Conservation (phyloP, 2,797 vertebrate genomes). For the Pristis pectinata region DNA sequence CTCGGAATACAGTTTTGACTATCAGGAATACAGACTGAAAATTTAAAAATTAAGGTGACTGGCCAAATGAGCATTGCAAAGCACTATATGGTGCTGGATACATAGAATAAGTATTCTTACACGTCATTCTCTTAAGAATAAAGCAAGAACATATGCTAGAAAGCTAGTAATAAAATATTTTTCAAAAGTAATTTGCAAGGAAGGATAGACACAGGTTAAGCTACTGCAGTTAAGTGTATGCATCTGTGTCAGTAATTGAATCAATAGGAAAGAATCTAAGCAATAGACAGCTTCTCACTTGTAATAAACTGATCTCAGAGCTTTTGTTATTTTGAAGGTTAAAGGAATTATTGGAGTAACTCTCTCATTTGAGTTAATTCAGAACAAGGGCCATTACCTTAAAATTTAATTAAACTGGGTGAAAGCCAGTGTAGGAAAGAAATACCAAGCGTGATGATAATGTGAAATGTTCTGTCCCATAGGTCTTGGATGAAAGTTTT, state of each 20-base stretch:
- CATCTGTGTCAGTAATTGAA: not conserved
- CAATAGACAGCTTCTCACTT: not conserved
- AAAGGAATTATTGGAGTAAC: not conserved
- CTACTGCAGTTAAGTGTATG: not conserved
- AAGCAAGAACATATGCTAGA: not conserved
- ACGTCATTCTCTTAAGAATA: not conserved
- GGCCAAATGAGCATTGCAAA: not conserved
- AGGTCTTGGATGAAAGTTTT: not conserved
- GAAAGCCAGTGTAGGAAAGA: not conserved
- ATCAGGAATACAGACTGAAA: not conserved
- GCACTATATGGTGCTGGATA: not conserved
- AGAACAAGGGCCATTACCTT: not conserved
- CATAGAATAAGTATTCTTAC: too few species aligned
- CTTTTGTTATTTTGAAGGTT: not conserved
- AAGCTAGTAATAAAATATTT: not conserved
- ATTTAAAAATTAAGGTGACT: not conserved
- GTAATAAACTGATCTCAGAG: not conserved
- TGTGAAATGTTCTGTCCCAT: not conserved
- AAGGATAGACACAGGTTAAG: not conserved
- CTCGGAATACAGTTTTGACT: not conserved
- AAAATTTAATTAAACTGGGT: not conserved
- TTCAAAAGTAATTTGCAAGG: not conserved
- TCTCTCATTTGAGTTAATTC: not conserved
- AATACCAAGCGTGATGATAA: not conserved
- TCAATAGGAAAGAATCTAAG: not conserved